These are phyloP conservation scores for Anabacerthia variegaticeps DNA, from an alignment of 2,797 vertebrate species.

Conservation along the genomic window DNA sequence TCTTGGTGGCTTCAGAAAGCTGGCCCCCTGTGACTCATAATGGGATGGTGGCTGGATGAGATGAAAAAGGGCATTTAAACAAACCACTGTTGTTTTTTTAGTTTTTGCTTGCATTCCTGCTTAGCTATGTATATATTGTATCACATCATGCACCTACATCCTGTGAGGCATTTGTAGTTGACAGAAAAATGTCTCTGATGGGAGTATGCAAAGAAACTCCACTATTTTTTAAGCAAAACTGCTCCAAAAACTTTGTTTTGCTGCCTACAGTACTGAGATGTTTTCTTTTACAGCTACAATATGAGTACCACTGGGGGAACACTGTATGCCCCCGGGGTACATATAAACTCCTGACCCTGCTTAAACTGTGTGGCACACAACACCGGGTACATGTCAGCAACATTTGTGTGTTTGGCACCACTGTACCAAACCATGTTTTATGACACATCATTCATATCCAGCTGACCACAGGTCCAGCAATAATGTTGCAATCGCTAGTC, in stretches of 20 bases:
- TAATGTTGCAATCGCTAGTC: background rate
- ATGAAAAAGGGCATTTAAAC: background rate
- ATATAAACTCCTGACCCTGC: constrained; percentile 27
- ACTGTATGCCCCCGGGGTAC: background rate
- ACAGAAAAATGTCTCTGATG: background rate
- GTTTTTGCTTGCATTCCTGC: constrained; percentile 8
- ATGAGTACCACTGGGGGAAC: background rate
- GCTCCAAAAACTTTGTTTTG: background rate
- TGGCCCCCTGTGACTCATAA: constrained; percentile 14
- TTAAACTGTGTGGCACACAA: background rate
- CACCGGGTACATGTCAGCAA: background rate
- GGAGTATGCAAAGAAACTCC: background rate
- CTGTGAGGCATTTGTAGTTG: background rate
- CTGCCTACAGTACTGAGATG: background rate
- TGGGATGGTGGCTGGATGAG: background rate
- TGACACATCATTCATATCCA: background rate
- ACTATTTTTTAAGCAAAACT: background rate
- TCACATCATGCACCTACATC: background rate
- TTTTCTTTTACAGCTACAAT: background rate
- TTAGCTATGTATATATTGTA: background rate
- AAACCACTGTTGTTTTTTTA: background rate
- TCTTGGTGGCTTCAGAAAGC: constrained; percentile 49
- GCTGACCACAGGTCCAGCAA: background rate
- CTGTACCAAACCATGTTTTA: background rate
- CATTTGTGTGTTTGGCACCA: background rate